phyloP scores from a whole-genome alignment of 2,113 vertebrate species.

The Misgurnus mizolepis region DNA sequence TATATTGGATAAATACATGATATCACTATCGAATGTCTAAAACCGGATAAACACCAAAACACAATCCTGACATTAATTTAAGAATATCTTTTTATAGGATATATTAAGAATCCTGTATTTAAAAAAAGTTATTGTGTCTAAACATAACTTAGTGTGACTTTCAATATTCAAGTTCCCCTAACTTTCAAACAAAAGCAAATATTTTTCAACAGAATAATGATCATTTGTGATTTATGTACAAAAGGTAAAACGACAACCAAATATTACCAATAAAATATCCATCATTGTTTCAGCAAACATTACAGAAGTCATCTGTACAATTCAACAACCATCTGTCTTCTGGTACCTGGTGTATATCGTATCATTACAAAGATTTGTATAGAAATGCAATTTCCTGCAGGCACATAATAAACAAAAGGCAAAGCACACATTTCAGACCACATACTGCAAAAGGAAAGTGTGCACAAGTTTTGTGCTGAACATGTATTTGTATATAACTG shows the following conservation, averaged over 20 bases:
- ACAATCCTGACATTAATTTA: not conserved
- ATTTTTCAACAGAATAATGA: not conserved
- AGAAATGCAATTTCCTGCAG: not conserved
- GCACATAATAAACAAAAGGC: conserved; percentile 3
- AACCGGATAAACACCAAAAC: not conserved
- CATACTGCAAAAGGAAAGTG: not conserved
- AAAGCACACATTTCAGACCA: not conserved
- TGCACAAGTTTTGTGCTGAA: not conserved
- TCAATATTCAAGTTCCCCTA: not conserved
- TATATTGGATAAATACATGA: not conserved
- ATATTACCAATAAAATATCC: not conserved
- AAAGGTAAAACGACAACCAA: not conserved
- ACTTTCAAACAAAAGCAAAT: not conserved
- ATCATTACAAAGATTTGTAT: conserved; percentile 2
- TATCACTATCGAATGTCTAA: not conserved
- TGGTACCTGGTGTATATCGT: not conserved
- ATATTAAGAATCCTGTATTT: no score
- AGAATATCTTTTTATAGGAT: not conserved
- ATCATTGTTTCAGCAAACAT: not conserved
- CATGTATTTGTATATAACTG: not conserved
- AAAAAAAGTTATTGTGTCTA: conserved; percentile 6
- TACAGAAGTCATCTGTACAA: not conserved
- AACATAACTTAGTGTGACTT: not conserved
- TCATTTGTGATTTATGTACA: not conserved
- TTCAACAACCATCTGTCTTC: not conserved